Percentiles rank a stretch among this genome's conserved stretches.
Evolutionary conservation across 2,888 invertebrate species (phyloP).

Genomic region (Drosophila multiciliata): DNA sequence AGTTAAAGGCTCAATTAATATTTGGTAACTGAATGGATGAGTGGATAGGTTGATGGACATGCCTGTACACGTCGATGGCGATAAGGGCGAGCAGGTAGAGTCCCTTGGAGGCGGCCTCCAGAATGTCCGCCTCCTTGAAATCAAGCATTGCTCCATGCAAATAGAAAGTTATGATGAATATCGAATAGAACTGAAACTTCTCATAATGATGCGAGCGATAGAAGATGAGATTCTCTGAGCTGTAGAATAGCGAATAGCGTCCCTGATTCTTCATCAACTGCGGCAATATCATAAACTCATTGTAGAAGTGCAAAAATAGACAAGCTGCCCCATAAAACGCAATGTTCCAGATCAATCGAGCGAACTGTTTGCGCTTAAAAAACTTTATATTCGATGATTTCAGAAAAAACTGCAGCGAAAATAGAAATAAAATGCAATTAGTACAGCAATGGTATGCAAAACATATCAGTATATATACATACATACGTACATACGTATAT

Average conservation of each 20-base stretch:
- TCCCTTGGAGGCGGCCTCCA: constrained; percentile 83
- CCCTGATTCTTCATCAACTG: constrained; percentile 83
- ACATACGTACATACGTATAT: neutral
- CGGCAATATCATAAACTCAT: constrained; percentile 84
- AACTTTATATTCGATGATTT: constrained; percentile 83
- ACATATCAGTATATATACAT: neutral
- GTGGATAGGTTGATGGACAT: constrained; percentile 23
- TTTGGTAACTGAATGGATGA: neutral
- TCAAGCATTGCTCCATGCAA: constrained; percentile 83
- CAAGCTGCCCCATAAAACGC: constrained; percentile 84
- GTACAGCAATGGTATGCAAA: neutral
- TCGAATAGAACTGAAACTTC: constrained; percentile 84
- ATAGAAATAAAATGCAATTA: constrained; percentile 7
- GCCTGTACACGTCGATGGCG: constrained; percentile 83
- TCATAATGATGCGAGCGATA: constrained; percentile 84
- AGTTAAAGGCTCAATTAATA: neutral
- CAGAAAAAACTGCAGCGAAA: constrained; percentile 79
- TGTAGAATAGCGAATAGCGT: constrained; percentile 83
- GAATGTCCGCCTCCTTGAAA: constrained; percentile 81
- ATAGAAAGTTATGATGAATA: constrained; percentile 84
- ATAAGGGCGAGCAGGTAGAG: constrained; percentile 81
- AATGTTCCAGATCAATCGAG: constrained; percentile 84
- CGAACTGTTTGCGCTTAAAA: constrained; percentile 84
- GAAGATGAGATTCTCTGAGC: constrained; percentile 84
- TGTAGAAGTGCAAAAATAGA: constrained; percentile 83